phyloP scores from a whole-genome alignment of 2,113 vertebrate species.

The Callipepla californica region DNA sequence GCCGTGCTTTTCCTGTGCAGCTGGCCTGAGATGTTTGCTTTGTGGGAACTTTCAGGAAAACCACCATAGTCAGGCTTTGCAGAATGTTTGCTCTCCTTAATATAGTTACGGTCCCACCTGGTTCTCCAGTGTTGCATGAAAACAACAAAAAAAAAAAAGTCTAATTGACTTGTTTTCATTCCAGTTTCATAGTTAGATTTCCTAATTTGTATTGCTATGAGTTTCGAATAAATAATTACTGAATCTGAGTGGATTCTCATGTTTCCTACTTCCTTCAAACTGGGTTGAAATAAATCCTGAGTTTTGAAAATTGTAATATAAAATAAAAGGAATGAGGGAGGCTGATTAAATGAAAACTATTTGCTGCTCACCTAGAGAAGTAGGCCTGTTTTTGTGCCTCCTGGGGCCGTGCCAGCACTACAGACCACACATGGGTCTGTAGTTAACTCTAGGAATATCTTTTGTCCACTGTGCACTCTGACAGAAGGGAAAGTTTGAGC shows the following conservation, averaged over 20 bases:
- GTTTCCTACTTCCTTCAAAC: background rate
- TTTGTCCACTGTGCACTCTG: background rate
- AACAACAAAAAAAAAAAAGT: background rate
- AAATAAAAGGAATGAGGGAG: background rate
- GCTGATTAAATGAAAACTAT: background rate
- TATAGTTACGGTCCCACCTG: rapidly evolving
- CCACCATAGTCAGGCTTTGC: background rate
- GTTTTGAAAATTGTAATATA: background rate
- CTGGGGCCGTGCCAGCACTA: background rate
- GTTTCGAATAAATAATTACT: background rate
- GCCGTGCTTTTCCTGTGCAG: background rate
- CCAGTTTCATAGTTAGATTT: background rate
- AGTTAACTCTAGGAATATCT: background rate
- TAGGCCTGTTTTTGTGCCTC: background rate
- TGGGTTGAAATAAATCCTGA: background rate
- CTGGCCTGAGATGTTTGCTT: background rate
- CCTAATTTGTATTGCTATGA: background rate
- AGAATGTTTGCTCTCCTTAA: background rate
- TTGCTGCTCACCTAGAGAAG: background rate
- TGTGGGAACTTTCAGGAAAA: background rate
- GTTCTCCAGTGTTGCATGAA: background rate
- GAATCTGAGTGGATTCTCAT: background rate
- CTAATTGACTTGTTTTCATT: background rate
- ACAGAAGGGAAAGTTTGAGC: background rate
- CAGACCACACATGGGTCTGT: background rate